These are phyloP conservation scores for Probosciger aterrimus DNA, from an alignment of 2,113 vertebrate species.

Conservation along the genomic window DNA sequence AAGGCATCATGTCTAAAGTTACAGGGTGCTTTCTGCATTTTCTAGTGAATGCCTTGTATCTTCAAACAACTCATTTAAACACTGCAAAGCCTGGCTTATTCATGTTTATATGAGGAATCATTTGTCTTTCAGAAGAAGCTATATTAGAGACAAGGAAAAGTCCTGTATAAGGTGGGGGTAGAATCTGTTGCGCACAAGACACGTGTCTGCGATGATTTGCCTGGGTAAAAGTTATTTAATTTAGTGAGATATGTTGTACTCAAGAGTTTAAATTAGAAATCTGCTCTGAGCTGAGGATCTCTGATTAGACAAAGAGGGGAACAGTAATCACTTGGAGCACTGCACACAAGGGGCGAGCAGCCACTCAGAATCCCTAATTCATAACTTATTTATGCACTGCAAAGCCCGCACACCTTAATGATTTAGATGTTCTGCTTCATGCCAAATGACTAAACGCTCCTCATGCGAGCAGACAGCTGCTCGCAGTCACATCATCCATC, in stretches of 20 bases:
- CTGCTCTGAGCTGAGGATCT: constrained; percentile 25
- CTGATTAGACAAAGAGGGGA: constrained; percentile 26
- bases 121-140: not conserved
- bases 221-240: constrained; percentile 40
- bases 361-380: constrained; percentile 19
- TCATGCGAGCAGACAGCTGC: not conserved
- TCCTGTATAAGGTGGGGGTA: not conserved
- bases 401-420: constrained; percentile 25
- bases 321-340: not conserved
- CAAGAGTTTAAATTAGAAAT: constrained; percentile 38
- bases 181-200: not conserved
- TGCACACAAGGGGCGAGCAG: not conserved
- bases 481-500: not conserved
- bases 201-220: not conserved
- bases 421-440: not conserved
- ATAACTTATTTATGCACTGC: not conserved
- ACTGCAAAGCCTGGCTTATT: not conserved
- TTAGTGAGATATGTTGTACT: not conserved
- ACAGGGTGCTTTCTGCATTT: not conserved
- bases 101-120: not conserved
- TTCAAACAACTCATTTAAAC: no score
- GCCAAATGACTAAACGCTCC: not conserved
- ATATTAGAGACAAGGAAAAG: not conserved
- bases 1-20: not conserved
- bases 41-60: not conserved